These are phyloP conservation scores for Poecilia velifera DNA, from an alignment of 2,797 vertebrate genomes.

Conservation along the genomic window DNA sequence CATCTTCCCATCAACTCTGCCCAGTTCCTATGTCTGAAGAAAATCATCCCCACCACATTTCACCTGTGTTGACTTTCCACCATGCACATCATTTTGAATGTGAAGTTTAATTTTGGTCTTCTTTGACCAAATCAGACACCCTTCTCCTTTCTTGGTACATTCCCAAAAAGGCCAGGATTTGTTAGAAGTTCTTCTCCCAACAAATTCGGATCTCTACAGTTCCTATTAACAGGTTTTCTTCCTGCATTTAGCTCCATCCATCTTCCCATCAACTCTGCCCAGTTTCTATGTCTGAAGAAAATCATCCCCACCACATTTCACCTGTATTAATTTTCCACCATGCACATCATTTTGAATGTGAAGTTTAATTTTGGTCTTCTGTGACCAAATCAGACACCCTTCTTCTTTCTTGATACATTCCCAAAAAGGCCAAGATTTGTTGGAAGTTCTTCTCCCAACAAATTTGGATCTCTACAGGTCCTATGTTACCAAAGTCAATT, in stretches of 20 bases:
- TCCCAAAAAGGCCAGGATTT: neutral
- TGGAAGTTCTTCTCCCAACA: neutral
- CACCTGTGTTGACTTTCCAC: neutral
- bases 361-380: neutral
- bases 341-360: neutral
- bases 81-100: neutral
- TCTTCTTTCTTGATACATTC: neutral
- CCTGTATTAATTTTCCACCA: neutral
- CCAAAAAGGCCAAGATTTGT: neutral
- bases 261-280: neutral
- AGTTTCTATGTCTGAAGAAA: neutral
- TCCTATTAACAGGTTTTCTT: conserved; percentile 2
- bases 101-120: neutral
- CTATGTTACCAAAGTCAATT: neutral
- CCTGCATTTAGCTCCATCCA: neutral
- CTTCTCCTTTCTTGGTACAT: neutral
- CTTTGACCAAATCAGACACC: neutral
- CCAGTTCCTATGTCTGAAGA: neutral
- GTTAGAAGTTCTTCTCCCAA: neutral
- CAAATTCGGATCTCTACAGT: neutral
- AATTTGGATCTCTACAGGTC: neutral
- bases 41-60: neutral
- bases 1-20: neutral
- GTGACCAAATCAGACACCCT: neutral
- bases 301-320: neutral